Evolutionary conservation across 2,888 invertebrate genomes (phyloP).

Genomic region (Drosophila leonis): DNA sequence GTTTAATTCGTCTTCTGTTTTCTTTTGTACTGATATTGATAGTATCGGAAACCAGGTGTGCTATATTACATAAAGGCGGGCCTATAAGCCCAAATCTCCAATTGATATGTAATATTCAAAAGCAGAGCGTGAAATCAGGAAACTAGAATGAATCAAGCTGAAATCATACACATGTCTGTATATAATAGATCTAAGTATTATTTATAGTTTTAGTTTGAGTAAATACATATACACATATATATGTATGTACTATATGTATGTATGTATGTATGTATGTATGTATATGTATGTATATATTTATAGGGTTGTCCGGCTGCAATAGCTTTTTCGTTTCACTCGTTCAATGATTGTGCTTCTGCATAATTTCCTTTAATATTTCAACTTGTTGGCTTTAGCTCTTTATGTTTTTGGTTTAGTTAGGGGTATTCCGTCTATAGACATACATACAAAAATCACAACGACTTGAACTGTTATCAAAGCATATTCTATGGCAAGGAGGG

Average conservation of each 20-base stretch:
- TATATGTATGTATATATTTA: constrained; percentile 26
- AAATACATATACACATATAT: constrained; percentile 24
- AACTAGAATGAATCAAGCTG: constrained; percentile 4
- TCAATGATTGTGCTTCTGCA: constrained; percentile 82
- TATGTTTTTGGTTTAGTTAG: neutral
- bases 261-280: neutral
- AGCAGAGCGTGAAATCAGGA: constrained; percentile 3
- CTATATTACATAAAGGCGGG: constrained; percentile 68
- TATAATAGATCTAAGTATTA: constrained; percentile 1
- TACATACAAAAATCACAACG: constrained; percentile 59
- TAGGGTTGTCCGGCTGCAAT: constrained; percentile 33
- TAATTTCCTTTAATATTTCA: constrained; percentile 55
- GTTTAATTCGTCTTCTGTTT: constrained; percentile 6
- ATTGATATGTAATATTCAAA: constrained; percentile 76
- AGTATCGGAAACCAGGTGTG: constrained; percentile 78
- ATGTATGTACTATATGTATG: neutral
- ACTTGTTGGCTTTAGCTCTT: constrained; percentile 16
- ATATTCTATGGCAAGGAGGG: constrained; percentile 36
- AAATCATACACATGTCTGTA: neutral
- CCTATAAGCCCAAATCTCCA: constrained; percentile 30
- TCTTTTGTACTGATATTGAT: constrained; percentile 75
- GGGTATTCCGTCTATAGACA: constrained; percentile 22
- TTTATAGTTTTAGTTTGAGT: constrained; percentile 24
- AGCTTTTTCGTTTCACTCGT: constrained; percentile 61
- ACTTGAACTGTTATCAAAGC: constrained; percentile 67